Evolutionary conservation across 35 echinoderm and acorn worm species (phyloP).

Genomic region (Apostichopus californicus): DNA sequence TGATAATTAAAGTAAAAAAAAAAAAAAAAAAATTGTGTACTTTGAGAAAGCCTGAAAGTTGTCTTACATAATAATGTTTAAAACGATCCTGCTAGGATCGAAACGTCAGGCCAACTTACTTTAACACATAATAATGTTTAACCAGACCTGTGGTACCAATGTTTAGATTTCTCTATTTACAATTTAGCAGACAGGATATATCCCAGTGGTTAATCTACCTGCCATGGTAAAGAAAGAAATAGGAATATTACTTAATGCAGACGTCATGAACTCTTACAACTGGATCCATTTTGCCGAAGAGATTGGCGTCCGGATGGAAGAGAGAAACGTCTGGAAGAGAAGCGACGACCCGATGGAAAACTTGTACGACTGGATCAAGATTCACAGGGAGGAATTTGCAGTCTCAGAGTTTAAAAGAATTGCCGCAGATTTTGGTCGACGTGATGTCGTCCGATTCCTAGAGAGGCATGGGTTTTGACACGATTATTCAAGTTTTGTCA

Average conservation of each 20-base stretch:
- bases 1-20: no score
- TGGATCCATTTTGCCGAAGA: slow-evolving; percentile 40
- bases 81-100: no score
- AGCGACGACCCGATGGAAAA: slow-evolving; percentile 14
- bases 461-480: neutral
- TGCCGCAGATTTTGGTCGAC: neutral
- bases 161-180: neutral
- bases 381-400: neutral
- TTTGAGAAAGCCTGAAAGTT: no score
- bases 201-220: neutral
- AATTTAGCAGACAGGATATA: neutral
- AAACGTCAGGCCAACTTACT: no score
- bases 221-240: neutral
- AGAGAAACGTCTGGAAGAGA: neutral
- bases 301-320: neutral
- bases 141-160: neutral
- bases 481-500: neutral
- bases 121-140: no score
- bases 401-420: slow-evolving; percentile 3
- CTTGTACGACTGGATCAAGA: slow-evolving; percentile 9
- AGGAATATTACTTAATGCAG: neutral
- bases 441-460: neutral
- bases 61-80: no score
- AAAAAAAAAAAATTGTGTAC: no score
- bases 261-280: neutral